These are phyloP conservation scores for Scelioninae gen. 2 DNA, from an alignment of 2,888 invertebrate species.

Conservation along the genomic window DNA sequence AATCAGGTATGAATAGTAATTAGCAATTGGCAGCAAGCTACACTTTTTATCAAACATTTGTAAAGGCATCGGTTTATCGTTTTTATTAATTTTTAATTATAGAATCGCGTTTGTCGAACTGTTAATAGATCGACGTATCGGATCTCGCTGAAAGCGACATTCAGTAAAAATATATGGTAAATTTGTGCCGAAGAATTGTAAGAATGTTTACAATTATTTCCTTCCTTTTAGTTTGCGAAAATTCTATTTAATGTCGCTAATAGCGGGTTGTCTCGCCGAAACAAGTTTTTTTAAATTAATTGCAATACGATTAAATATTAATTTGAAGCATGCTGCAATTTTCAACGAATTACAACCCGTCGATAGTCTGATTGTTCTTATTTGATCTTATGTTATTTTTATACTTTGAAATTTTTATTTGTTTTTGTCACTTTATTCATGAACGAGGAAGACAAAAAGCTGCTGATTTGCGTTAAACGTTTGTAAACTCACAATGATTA, in stretches of 20 bases:
- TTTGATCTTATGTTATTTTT: neutral
- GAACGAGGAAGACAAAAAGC: slow-evolving; percentile 57
- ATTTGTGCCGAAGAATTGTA: slow-evolving; percentile 30
- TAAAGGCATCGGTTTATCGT: slow-evolving; percentile 51
- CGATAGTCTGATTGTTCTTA: slow-evolving; percentile 3
- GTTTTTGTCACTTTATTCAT: slow-evolving; percentile 21
- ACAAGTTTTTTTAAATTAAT: neutral
- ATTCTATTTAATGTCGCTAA: slow-evolving; percentile 11
- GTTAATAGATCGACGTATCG: slow-evolving; percentile 52
- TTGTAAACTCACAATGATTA: slow-evolving; percentile 45
- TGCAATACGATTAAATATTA: slow-evolving; percentile 5
- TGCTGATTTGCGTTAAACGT: slow-evolving; percentile 39
- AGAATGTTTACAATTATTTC: neutral
- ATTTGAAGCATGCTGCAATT: slow-evolving; percentile 30
- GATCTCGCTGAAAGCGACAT: slow-evolving; percentile 63
- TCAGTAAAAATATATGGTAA: slow-evolving; percentile 21
- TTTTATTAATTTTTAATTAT: slow-evolving; percentile 31
- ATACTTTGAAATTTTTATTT: slow-evolving; percentile 2
- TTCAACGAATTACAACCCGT: slow-evolving; percentile 36
- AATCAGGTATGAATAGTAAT: no score
- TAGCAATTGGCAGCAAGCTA: slow-evolving; percentile 21
- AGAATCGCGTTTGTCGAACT: slow-evolving; percentile 32
- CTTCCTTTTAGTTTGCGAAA: slow-evolving; percentile 5
- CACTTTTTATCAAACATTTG: slow-evolving; percentile 30
- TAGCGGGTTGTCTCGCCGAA: slow-evolving; percentile 4